phyloP scores from a whole-genome alignment of 2,113 vertebrate genomes.

The Ctenodactylus gundi region DNA sequence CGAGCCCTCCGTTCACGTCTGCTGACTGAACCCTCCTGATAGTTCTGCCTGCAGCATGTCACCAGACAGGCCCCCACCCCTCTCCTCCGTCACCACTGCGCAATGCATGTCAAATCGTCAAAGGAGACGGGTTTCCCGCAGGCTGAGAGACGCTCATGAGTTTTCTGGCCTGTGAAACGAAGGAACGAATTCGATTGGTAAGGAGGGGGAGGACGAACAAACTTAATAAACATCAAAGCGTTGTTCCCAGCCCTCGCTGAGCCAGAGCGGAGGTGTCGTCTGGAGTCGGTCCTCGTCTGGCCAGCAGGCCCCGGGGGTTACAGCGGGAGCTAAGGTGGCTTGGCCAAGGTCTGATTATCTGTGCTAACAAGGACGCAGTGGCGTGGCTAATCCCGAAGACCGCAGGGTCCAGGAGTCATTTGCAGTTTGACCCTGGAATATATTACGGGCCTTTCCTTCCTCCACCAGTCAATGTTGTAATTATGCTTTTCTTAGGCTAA shows the following conservation, averaged over 20 bases:
- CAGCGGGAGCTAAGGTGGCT: background rate
- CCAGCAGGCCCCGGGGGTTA: background rate
- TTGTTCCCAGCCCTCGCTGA: background rate
- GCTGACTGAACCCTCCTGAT: slow-evolving; percentile 35
- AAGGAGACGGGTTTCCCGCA: slow-evolving; percentile 38
- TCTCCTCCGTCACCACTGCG: background rate
- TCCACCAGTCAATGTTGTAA: background rate
- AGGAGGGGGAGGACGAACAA: slow-evolving; percentile 49
- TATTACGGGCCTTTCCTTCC: too few species aligned
- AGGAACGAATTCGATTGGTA: background rate
- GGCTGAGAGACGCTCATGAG: slow-evolving; percentile 13
- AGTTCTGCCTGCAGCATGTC: background rate
- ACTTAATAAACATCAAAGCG: slow-evolving; percentile 67
- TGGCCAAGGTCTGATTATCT: background rate
- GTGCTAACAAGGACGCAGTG: background rate
- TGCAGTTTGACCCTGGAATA: background rate
- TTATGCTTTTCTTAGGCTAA: background rate
- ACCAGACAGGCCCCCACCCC: background rate
- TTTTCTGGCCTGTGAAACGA: background rate
- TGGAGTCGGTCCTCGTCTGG: background rate
- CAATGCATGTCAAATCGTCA: slow-evolving; percentile 46
- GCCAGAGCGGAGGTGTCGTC: background rate
- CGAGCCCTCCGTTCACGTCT: slow-evolving; percentile 17
- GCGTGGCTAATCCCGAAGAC: background rate
- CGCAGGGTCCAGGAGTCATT: background rate